A percentile compares a stretch with the other conserved stretches of the same genome.
Conservation (phyloP, 2,113 vertebrate species). For the Tyrannus savana region DNA sequence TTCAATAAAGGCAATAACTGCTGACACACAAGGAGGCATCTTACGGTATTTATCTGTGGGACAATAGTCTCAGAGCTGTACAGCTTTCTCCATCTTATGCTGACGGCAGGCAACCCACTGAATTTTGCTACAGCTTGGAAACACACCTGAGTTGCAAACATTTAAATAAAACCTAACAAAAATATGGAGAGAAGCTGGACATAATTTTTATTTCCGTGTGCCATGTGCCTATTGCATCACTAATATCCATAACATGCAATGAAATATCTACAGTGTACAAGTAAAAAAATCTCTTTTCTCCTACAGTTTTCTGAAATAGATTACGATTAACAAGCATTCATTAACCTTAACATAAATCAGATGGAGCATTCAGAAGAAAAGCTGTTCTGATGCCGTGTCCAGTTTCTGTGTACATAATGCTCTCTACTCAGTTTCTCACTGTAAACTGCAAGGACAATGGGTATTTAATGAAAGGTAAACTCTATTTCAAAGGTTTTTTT, state of each 20-base stretch:
- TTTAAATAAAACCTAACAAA: neutral
- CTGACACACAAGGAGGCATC: neutral
- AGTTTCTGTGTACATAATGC: neutral
- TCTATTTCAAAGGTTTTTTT: neutral
- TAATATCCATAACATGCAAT: neutral
- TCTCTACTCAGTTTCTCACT: neutral
- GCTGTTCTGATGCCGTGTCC: neutral
- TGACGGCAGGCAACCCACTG: neutral
- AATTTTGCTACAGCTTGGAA: neutral
- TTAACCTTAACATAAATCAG: neutral
- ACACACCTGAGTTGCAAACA: neutral
- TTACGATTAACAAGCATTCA: neutral
- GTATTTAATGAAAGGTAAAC: neutral
- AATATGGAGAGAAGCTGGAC: neutral
- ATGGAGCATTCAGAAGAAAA: neutral
- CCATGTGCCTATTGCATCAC: fast-evolving
- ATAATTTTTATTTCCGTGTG: neutral
- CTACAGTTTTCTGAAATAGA: neutral
- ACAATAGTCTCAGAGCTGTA: neutral
- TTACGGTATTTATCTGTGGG: neutral
- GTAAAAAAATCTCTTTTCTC: neutral
- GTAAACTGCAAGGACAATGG: neutral
- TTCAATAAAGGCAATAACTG: conserved; percentile 10
- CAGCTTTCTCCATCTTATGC: neutral
- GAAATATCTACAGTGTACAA: neutral